Base-by-base conservation (phyloP, 2,797 vertebrate species). In the Sternotherus odoratus region DNA sequence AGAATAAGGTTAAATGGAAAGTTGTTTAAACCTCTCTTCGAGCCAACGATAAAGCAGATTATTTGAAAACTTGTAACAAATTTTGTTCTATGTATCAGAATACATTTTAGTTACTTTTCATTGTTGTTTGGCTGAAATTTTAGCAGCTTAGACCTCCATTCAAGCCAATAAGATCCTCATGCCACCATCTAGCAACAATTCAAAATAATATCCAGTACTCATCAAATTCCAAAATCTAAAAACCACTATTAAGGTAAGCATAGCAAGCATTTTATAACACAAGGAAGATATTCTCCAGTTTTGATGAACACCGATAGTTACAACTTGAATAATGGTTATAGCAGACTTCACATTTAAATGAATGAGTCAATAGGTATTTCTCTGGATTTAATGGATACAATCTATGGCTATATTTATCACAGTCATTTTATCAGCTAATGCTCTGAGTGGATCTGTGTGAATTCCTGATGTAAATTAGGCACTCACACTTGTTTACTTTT, bases 321-420 rank as follows among this genome's bases (percentile, higher is more conserved):
- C 84, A 86, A 86, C 24, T 79, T 36, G 17, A 16, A 28, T 84
- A 89, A 79, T 53, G 30, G 81, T 46, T 93, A 93, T 69, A 89
- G 48, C 53, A 77, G 21, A 79, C 81, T 91, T 89, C 85, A 91
- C 81, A 87, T 91, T 89, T 89, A 87, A 21, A 6, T 77, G 26
- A 93, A 91, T 82, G 43, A 93, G 95, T 91, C 77, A 91, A 87
- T 93, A 90, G 26, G 3, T 86, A 79, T 90, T 88, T 91, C 13
- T 92, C 57, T 85, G 26, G 26, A 87, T 89, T 89, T 89, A 84
- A 46, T 89, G 28, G 79, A n/a, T 66, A 8, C 77, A 66, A 87
- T 17, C 39, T 74, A 46, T 28, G 10, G 23, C 49, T 87, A 24
- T 80, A 86, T 84, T 88, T 87, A 74, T 92, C 43, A 43, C 26